Evolutionary conservation across 64 coral and sea anemone genomes (phyloP).

Genomic region (Stichodactyla mertensii): DNA sequence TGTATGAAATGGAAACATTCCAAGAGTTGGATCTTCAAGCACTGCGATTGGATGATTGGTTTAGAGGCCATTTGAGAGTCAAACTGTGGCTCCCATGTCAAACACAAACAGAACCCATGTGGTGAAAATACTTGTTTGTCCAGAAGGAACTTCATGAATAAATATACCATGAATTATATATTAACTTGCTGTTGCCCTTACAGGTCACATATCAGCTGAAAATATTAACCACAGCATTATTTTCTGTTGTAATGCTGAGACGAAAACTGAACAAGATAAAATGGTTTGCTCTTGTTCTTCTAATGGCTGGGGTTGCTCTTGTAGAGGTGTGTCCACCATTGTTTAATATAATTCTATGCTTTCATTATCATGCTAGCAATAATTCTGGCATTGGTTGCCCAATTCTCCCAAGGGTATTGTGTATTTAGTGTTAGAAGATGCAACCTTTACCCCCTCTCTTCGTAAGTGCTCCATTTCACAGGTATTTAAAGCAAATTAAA

Average conservation of each 20-base stretch:
- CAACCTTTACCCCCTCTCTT: too few relatives aligned
- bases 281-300: slow-evolving; percentile 85
- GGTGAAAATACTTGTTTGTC: neutral
- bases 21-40: too few relatives aligned
- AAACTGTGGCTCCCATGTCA: too few relatives aligned
- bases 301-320: slow-evolving; percentile 87
- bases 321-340: slow-evolving; percentile 54
- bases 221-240: slow-evolving; percentile 95
- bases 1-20: too few relatives aligned
- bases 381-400: too few relatives aligned
- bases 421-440: too few relatives aligned
- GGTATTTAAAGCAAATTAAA: too few relatives aligned
- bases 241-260: slow-evolving; percentile 77
- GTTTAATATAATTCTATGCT: neutral
- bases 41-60: too few relatives aligned
- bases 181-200: neutral
- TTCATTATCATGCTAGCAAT: neutral
- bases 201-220: slow-evolving; percentile 98
- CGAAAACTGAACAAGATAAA: slow-evolving; percentile 62
- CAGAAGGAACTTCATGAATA: neutral
- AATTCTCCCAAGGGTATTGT: too few relatives aligned
- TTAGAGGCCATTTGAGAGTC: too few relatives aligned
- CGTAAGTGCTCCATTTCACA: too few relatives aligned
- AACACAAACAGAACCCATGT: too few relatives aligned
- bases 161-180: neutral